Conservation (phyloP, 2,888 invertebrate species). For the Pristionchus maxplancki region DNA sequence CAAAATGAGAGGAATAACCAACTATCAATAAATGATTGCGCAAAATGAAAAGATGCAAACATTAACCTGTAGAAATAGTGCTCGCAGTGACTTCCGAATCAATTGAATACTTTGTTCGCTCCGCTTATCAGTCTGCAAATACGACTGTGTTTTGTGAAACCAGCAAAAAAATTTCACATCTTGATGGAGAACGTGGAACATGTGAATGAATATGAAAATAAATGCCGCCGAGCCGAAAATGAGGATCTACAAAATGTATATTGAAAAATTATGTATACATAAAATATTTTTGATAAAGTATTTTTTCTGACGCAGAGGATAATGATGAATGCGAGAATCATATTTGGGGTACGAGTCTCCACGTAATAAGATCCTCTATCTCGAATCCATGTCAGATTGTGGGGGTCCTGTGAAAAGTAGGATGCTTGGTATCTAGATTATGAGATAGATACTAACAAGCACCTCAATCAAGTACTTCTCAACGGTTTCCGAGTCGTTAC, state of each 20-base stretch:
- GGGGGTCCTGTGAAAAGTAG: not conserved
- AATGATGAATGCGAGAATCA: not conserved
- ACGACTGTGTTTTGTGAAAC: not conserved
- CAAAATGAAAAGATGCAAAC: too few species aligned
- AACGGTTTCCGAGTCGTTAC: too few species aligned
- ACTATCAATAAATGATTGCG: not conserved
- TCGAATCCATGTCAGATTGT: not conserved
- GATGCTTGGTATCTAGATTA: not conserved
- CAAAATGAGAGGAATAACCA: not conserved
- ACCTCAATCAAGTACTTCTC: too few species aligned
- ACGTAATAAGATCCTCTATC: not conserved
- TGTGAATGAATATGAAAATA: not conserved
- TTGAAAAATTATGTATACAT: not conserved
- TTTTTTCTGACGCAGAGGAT: too few species aligned
- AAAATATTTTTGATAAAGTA: too few species aligned
- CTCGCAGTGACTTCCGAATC: not conserved
- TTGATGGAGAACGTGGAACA: not conserved
- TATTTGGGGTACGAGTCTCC: not conserved
- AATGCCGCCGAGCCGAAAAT: not conserved
- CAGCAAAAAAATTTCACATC: not conserved
- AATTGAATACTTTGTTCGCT: not conserved
- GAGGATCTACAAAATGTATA: not conserved
- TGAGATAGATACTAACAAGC: too few species aligned
- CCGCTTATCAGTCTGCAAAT: not conserved
- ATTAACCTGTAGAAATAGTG: not conserved